Evolutionary conservation across 2,888 invertebrate genomes (phyloP).

Genomic region (Malthinus seriepunctatus): DNA sequence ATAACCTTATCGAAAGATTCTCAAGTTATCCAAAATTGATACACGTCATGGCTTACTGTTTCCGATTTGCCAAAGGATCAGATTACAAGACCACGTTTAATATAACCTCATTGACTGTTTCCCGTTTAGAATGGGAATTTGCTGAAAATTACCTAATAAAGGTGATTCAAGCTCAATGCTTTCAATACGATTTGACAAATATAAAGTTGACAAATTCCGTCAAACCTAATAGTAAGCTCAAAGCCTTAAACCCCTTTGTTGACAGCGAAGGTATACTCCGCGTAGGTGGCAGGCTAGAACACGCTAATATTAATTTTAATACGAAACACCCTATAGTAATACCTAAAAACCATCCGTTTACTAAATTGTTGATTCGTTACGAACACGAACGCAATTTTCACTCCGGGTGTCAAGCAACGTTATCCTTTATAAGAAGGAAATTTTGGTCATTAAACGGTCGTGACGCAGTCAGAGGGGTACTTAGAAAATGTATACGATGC

Average conservation of each 20-base stretch:
- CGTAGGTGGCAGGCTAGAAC: conserved; percentile 23
- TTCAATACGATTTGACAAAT: not conserved
- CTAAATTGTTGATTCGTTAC: too few species aligned
- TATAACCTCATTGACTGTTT: too few species aligned
- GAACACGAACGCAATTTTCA: too few species aligned
- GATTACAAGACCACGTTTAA: not conserved
- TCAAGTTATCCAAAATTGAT: conserved; percentile 18
- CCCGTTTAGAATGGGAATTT: not conserved
- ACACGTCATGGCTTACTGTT: conserved; percentile 17
- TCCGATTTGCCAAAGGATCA: conserved; percentile 16
- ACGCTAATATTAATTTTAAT: conserved; percentile 10
- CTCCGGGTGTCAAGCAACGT: too few species aligned
- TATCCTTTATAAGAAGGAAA: too few species aligned
- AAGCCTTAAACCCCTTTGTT: conserved; percentile 28
- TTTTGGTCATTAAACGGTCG: too few species aligned
- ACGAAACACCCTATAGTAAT: conserved; percentile 25
- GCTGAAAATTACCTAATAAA: not conserved
- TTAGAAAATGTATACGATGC: too few species aligned
- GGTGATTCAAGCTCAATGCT: not conserved
- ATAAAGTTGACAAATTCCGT: not conserved
- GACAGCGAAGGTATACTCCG: conserved; percentile 24
- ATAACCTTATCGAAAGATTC: conserved; percentile 3
- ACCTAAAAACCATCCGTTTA: too few species aligned
- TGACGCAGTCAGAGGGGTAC: too few species aligned
- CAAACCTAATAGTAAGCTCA: conserved; percentile 1